Evolutionary conservation across 1,140 invertebrate species (phyloP), one percentile per base, ranked within the genome.

Genomic region (Dysdera silvatica): DNA sequence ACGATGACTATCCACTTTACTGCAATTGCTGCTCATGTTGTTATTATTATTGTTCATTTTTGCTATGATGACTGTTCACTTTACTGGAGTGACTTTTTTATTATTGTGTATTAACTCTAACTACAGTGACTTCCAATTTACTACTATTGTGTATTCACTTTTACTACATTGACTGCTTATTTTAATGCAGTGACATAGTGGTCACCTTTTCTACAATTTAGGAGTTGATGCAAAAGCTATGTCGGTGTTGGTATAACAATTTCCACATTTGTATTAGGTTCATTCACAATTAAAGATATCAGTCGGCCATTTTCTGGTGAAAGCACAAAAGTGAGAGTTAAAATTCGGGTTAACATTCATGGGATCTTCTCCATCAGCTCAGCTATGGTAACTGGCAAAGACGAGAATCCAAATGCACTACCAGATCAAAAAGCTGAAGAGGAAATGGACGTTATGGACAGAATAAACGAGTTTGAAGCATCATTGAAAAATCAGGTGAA

Each of bases 321-420:
- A 70, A 84, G 84, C 32, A 86, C 91, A 48, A 96, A 96, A 77
- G 86, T 99, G 0, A 96, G 97, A 75, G 85, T 98, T 0, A 98
- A 98, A 80, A 88, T 95, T 5, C 81, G 93, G 65, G 80, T 98
- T 20, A 96, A 95, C 77, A 80, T 89, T 12, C 87, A 98, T 76
- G 95, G 95, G 18, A 86, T 98, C 41, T 86, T 98, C 69, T 84
- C 82, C 6, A 82, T 98, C 5, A 83, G 84, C 2, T 88, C 85
- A 62, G 95, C 95, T 3, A 85, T 85, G 0, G 76, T 96, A 60
- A 82, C 88, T 31, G 93, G 97, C 73, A 91, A 77, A 84, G 83
- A 72, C 29, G 75, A 76, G 37, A 70, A 70, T 12, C 68, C 69
- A 43, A 70, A 71, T 40, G 18, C 32, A 6, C 20, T 24, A 24